Base-by-base conservation (phyloP, 2,797 vertebrate species). In the Acanthurus tractus region DNA sequence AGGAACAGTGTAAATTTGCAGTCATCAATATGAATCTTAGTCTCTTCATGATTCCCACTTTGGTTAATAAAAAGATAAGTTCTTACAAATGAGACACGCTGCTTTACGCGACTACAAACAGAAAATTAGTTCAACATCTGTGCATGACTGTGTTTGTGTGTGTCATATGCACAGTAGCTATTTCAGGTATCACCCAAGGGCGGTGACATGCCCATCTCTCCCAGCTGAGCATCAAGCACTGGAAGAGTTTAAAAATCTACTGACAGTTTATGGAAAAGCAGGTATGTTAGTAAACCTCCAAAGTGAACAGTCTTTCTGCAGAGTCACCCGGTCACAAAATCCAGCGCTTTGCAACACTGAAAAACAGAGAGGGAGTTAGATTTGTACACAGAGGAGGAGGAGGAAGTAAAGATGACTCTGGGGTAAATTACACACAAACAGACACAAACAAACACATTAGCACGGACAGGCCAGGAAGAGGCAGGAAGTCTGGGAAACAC, bases 101-200 rank as follows among this genome's bases (percentile, higher is more conserved):
- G 45, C 59, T 46, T 76, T 38, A 29, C 15, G 22, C 46, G 66
- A 23, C 72, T 34, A 73, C 42, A 65, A 17, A 12, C 18, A 34
- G n/a, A 40, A 62, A 52, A 22, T 54, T 34, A 57, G 48, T 59
- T 75, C 14, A 52, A 12, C 70, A 69, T 79, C 40, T 79, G 62
- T 8, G 66, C 4, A 46, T 46, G 18, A 36, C 29, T 34, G 25
- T 73, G 49, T 0, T 38, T 56, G 63, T 61, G 56, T 58, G 78
- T 73, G 22, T 77, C 70, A 80, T 52, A 40, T 54, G 70, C 38
- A 70, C 72, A 46, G 76, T 2, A 36, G 63, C 49, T 88, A 86
- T 86, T 78, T 85, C 25, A 61, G 70, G 62, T 38, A 72, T 69
- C 48, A 53, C 80, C 77, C 3, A 9, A 63, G 76, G 81, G 70